Conservation (phyloP, 2,888 invertebrate species). For the Hemaris fuciformis region DNA sequence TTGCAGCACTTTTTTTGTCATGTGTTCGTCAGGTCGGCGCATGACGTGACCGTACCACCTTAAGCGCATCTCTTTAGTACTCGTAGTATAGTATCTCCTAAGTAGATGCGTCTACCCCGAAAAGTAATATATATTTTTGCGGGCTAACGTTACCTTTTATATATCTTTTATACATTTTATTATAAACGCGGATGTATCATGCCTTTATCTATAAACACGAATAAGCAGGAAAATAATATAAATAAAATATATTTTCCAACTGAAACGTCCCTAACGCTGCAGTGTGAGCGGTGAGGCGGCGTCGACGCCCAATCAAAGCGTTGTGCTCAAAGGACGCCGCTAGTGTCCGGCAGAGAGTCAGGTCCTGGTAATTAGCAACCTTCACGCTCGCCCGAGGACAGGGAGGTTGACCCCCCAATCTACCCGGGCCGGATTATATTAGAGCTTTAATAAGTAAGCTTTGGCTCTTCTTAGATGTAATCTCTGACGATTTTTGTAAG, state of each 20-base stretch:
- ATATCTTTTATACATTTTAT: too few relatives aligned
- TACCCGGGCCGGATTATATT: slow-evolving; percentile 1
- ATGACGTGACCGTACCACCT: too few relatives aligned
- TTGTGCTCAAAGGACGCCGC: slow-evolving; percentile 64
- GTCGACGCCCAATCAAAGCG: slow-evolving; percentile 64
- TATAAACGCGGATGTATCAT: too few relatives aligned
- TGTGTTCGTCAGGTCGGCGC: too few relatives aligned
- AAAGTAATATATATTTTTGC: too few relatives aligned
- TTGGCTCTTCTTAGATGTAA: neutral
- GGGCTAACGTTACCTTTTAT: too few relatives aligned
- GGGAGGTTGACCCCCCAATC: neutral
- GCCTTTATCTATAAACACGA: too few relatives aligned
- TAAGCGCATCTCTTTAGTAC: too few relatives aligned
- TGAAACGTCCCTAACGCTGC: slow-evolving; percentile 31
- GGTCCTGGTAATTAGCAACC: slow-evolving; percentile 64
- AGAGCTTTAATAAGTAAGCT: slow-evolving; percentile 4
- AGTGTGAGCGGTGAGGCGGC: slow-evolving; percentile 23
- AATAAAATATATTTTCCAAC: neutral
- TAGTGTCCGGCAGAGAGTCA: slow-evolving; percentile 47
- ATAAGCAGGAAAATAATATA: too few relatives aligned
- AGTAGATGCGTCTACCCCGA: too few relatives aligned
- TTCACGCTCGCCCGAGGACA: slow-evolving; percentile 36
- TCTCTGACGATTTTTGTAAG: neutral
- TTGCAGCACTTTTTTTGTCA: too few relatives aligned
- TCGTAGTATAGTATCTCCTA: too few relatives aligned